Base-by-base conservation (phyloP, 2,113 vertebrate species). In the Bubo blakistoni region DNA sequence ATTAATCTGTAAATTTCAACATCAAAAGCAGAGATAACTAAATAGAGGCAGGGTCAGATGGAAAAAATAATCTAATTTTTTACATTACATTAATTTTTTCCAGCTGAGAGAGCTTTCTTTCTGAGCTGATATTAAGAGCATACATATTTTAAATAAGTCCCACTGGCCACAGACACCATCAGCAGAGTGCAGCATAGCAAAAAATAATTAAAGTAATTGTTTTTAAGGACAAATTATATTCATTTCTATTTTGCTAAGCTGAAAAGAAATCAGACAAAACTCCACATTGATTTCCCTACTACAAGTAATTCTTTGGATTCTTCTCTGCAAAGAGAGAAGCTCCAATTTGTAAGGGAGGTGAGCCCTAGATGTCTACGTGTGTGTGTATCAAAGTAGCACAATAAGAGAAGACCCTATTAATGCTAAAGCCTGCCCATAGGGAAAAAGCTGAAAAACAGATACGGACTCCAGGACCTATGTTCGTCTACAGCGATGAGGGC, bases 151-250 rank as follows among this genome's bases (percentile, higher is more conserved):
- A 87, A 95, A 6, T 42, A 72, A 94, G 36, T 77, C 94, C 78
- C 91, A 89, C 62, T 14, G 38, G 91, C 58, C 81, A 92, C 42
- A 73, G 36, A 57, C 25, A 32, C 57, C 90, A 93, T 80, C 54
- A 90, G 25, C 58, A 79, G 42, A 80, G 70, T 4, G 32, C 59
- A 96, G 46, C n/a, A 87, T 2, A 79, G 70, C 44, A 94, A 80
- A 81, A 90, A 89, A 58, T 86, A 96, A 93, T 93, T 90, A 40
- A 86, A 89, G 38, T 78, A 93, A 94, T 95, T 95, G 79, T 72
- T 96, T 90, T 66, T 91, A 87, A 85, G 61, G 59, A 92, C 36
- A 63, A 92, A 87, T 32, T 79, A n/a, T 12, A 81, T 32, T 58
- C 21, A 62, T 27, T 74, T 84, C 17, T n/a, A 9, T 71, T 94